Evolutionary conservation across 2,888 invertebrate genomes (phyloP).

Genomic region (Arrhopalites spinosus): DNA sequence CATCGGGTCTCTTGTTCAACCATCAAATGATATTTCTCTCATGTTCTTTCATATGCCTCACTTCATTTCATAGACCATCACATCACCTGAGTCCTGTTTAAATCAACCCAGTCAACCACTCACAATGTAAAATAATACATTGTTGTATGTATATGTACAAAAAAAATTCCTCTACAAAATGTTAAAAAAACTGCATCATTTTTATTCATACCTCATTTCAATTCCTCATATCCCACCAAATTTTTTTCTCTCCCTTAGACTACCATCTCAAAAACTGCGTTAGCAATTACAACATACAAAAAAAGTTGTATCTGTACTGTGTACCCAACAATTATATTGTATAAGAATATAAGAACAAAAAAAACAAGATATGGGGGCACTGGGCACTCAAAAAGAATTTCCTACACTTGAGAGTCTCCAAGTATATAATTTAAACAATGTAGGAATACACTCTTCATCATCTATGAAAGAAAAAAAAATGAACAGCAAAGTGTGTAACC

Average conservation of each 20-base stretch:
- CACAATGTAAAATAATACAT: too few species aligned
- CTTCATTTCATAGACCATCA: constrained; percentile 7
- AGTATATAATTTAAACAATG: too few species aligned
- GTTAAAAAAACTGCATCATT: background rate
- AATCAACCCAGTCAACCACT: background rate
- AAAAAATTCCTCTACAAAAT: constrained; percentile 27
- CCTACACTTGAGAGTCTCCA: too few species aligned
- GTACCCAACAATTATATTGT: too few species aligned
- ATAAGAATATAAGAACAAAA: too few species aligned
- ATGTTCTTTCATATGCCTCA: background rate
- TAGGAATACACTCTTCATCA: background rate
- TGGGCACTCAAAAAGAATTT: too few species aligned
- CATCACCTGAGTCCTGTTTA: constrained; percentile 16
- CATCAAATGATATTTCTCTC: background rate
- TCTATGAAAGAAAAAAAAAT: background rate
- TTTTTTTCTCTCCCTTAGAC: background rate
- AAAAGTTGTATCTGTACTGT: too few species aligned
- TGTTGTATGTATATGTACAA: background rate
- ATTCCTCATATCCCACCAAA: background rate
- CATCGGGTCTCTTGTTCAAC: background rate
- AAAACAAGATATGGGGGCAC: too few species aligned
- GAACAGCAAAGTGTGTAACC: background rate
- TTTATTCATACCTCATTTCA: constrained; percentile 20
- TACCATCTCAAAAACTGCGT: background rate
- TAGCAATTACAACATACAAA: too few species aligned